Conservation (phyloP, 2,113 vertebrate genomes). For the Murina feae region DNA sequence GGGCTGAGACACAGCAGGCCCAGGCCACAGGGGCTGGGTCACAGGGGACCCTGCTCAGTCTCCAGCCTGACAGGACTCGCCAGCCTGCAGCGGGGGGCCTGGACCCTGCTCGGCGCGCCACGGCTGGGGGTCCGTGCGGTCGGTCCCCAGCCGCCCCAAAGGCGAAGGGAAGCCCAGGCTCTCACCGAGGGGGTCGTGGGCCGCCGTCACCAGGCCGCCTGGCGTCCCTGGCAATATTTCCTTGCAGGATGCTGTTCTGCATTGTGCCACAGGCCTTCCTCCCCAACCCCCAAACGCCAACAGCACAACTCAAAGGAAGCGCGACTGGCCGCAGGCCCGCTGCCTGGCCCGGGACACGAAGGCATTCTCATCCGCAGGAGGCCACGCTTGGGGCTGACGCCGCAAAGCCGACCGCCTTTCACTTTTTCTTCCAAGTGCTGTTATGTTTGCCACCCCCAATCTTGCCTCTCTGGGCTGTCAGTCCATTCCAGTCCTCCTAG, state of each 20-base stretch:
- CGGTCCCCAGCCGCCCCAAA: neutral
- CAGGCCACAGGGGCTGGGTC: neutral
- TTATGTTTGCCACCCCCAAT: neutral
- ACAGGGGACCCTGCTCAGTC: neutral
- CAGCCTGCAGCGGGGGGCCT: neutral
- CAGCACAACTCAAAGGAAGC: neutral
- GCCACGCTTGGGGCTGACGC: fast-evolving
- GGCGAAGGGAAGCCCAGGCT: neutral
- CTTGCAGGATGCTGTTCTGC: neutral
- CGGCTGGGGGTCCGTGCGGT: fast-evolving
- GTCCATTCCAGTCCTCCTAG: neutral
- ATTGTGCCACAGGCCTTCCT: fast-evolving
- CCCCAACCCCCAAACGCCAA: neutral
- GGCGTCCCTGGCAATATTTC: fast-evolving
- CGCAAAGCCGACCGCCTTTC: neutral
- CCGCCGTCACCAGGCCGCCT: neutral
- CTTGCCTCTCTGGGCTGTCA: neutral
- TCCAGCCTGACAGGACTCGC: neutral
- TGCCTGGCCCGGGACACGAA: neutral
- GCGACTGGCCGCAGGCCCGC: fast-evolving
- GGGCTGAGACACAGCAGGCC: constrained; percentile 48
- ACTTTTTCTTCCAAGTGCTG: neutral
- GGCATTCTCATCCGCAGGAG: neutral
- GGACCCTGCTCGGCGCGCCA: fast-evolving
- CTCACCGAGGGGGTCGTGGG: neutral